Evolutionary conservation across 2,113 vertebrate species (phyloP), one percentile per base, ranked within the genome.

Genomic region (Ochotona princeps): DNA sequence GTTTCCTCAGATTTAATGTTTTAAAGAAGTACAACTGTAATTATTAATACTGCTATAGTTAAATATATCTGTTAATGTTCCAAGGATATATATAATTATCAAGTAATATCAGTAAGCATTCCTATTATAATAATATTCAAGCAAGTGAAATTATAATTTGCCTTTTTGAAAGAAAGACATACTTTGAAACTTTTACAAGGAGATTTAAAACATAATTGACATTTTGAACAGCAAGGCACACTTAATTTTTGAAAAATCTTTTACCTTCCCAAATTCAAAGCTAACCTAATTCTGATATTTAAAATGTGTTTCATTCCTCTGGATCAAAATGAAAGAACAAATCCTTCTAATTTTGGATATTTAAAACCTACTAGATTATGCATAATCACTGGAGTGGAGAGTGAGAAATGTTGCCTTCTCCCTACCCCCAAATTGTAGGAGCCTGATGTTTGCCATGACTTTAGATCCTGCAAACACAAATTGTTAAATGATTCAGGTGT

Each of bases 191-290:
- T 32, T 14, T 96, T 92, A 95, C 67, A 95, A 97, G 66, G 54
- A 95, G 83, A 93, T 30, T 75, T 96, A 93, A 86, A 72, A 95
- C 94, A 97, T 65, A 96, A 61, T 0, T 28, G 93, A 97, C 92
- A 94, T 95, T 96, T 97, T 96, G 7, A 70, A 90, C 93, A 57
- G 54, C 54, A 98, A 98, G 97, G 96, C 96, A 98, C 96, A 97
- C 96, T 91, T 93, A 96, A 91, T 93, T 96, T 97, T 87, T 95
- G 95, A 96, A 97, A 44, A 97, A 94, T 89, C 73, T 95, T 95
- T 91, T 97, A 87, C 60, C 91, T 86, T 81, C 30, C 91, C 65
- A 97, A 96, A 87, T 88, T 94, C 94, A 96, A 89, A 93, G 65
- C 20, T 88, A 92, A 92, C 63, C 0, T 82, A 81, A 8, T 49